Conservation (phyloP, 2,113 vertebrate species). For the Perca fluviatilis region DNA sequence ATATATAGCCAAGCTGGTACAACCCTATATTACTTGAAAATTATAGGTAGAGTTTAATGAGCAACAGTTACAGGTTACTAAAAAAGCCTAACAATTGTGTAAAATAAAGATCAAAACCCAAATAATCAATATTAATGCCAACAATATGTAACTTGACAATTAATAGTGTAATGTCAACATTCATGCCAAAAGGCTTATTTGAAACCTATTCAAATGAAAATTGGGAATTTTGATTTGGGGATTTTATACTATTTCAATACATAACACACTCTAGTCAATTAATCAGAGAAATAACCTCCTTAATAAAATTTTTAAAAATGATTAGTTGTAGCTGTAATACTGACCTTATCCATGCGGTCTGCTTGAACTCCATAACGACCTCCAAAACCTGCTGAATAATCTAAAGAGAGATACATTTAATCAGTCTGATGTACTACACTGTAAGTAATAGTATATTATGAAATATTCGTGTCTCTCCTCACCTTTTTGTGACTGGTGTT, state of each 20-base stretch:
- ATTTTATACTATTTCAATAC: too few species aligned
- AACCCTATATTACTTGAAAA: too few species aligned
- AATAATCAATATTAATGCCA: background rate
- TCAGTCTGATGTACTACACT: background rate
- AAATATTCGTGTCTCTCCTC: background rate
- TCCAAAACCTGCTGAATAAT: constrained; percentile 95
- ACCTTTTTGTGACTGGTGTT: constrained; percentile 94
- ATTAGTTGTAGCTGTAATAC: background rate
- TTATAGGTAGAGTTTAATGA: background rate
- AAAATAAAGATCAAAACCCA: background rate
- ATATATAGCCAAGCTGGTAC: too few species aligned
- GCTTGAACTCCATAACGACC: constrained; percentile 92
- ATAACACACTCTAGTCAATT: too few species aligned
- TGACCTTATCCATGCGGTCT: constrained; percentile 95
- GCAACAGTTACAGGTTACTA: background rate
- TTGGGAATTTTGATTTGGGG: too few species aligned
- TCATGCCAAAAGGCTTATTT: background rate
- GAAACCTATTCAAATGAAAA: background rate
- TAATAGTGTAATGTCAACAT: background rate
- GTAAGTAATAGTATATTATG: background rate
- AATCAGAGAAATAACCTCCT: background rate
- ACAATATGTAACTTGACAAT: too few species aligned
- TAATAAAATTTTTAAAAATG: background rate
- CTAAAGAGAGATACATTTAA: constrained; percentile 72
- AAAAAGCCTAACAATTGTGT: background rate